phyloP scores from a whole-genome alignment of 2,113 vertebrate species.

The Panthera uncia region DNA sequence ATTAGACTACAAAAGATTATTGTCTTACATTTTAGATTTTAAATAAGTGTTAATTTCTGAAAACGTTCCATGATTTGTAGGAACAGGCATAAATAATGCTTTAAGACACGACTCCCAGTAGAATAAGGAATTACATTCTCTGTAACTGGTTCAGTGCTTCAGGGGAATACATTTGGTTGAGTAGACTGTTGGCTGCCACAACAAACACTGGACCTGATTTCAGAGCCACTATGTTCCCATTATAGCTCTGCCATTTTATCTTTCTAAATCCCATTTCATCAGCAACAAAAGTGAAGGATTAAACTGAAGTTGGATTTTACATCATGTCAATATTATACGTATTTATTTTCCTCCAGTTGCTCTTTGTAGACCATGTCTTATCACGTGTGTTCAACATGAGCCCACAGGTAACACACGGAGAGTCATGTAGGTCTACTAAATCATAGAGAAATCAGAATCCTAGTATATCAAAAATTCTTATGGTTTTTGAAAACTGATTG shows the following conservation, averaged over 20 bases:
- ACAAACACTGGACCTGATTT: neutral
- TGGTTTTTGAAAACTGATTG: neutral
- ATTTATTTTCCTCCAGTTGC: neutral
- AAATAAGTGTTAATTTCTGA: neutral
- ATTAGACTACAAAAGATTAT: neutral
- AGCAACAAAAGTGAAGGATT: neutral
- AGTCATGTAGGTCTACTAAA: neutral
- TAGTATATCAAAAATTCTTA: neutral
- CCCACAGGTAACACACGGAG: neutral
- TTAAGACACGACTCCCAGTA: too few species aligned
- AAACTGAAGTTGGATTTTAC: neutral
- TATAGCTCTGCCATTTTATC: neutral
- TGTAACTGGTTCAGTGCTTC: neutral
- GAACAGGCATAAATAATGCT: neutral
- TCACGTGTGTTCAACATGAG: neutral
- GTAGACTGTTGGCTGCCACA: neutral
- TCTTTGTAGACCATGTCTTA: neutral
- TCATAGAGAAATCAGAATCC: neutral
- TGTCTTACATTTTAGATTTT: neutral
- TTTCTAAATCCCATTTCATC: neutral
- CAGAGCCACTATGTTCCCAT: neutral
- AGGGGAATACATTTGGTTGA: neutral
- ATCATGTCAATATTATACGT: neutral
- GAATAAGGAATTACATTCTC: neutral
- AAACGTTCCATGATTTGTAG: neutral